These are phyloP conservation scores for Zaprionus inermis DNA, from an alignment of 1,140 invertebrate genomes.

Conservation along the genomic window DNA sequence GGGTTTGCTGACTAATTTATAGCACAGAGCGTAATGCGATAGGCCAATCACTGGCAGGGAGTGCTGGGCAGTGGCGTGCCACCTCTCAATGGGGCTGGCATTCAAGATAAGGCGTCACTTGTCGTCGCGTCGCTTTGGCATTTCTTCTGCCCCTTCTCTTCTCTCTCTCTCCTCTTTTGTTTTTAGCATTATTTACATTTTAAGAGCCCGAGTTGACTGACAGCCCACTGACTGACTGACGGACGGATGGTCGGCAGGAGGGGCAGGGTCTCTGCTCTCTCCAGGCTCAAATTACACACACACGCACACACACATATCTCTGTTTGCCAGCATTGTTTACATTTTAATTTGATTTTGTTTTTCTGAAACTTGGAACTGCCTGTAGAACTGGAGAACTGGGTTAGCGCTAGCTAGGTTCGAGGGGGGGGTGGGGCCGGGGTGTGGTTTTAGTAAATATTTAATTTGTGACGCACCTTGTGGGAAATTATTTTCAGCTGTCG, in stretches of 20 bases:
- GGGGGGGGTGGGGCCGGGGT: too few species aligned
- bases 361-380: conserved; percentile 46
- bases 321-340: conserved; percentile 36
- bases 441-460: conserved; percentile 69
- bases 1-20: too few species aligned
- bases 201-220: conserved; percentile 62
- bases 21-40: neutral
- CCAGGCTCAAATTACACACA: conserved; percentile 47
- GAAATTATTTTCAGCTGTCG: conserved; percentile 44
- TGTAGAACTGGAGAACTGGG: neutral
- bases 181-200: conserved; percentile 79
- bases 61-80: conserved; percentile 41
- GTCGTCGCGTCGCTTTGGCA: conserved; percentile 50
- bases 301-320: conserved; percentile 45
- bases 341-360: conserved; percentile 19
- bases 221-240: conserved; percentile 34
- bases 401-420: conserved; percentile 64
- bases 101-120: conserved; percentile 81
- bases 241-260: neutral
- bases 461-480: conserved; percentile 76
- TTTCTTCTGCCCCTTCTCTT: conserved; percentile 14
- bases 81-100: conserved; percentile 58
- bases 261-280: neutral
- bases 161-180: too few species aligned
- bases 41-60: conserved; percentile 68